Evolutionary conservation across 2,113 vertebrate species (phyloP).

Genomic region (Plectropomus leopardus): DNA sequence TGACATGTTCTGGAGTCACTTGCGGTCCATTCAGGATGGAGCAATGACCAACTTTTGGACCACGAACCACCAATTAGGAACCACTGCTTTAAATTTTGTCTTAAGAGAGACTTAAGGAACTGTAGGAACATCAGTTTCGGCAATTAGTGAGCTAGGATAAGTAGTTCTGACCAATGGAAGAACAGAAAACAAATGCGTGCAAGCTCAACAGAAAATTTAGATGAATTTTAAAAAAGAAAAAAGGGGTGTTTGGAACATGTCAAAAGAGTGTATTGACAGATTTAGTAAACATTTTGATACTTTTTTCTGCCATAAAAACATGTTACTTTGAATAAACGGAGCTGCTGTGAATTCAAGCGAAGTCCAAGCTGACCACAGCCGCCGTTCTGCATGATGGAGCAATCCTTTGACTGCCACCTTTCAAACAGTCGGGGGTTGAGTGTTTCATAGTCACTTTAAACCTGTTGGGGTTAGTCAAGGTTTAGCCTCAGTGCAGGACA

Average conservation of each 20-base stretch:
- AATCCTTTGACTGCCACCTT: constrained; percentile 1
- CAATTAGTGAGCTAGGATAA: background rate
- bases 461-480: background rate
- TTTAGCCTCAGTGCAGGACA: background rate
- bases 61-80: too few relatives aligned
- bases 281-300: constrained; percentile 20
- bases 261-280: constrained; percentile 3
- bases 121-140: background rate
- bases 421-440: background rate
- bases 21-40: too few relatives aligned
- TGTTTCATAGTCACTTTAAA: constrained; percentile 1
- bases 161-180: background rate
- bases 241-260: background rate
- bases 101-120: too few relatives aligned
- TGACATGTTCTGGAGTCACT: too few relatives aligned
- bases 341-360: background rate
- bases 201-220: background rate
- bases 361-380: background rate
- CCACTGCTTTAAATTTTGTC: too few relatives aligned
- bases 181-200: background rate
- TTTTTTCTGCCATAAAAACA: constrained; percentile 7
- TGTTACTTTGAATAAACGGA: background rate
- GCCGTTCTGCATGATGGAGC: background rate
- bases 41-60: too few relatives aligned
- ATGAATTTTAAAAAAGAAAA: background rate